Evolutionary conservation across 1,140 invertebrate genomes (phyloP).

Genomic region (Rhagoletis pomonella): DNA sequence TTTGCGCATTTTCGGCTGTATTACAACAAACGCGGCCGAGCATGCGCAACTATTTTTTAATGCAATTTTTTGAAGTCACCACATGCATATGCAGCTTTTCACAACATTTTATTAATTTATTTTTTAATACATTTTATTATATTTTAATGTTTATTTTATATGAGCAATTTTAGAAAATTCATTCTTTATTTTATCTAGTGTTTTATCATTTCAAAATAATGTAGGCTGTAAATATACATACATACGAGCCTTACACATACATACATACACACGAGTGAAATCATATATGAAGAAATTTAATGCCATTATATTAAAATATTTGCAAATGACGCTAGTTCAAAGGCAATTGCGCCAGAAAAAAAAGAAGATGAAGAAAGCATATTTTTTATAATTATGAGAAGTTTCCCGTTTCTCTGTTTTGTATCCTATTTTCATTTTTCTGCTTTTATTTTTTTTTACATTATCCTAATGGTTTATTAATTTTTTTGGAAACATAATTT

Average conservation of each 20-base stretch:
- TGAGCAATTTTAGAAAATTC: background rate
- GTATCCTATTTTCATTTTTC: too few relatives aligned
- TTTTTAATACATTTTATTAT: too few relatives aligned
- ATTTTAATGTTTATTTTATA: background rate
- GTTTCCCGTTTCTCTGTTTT: too few relatives aligned
- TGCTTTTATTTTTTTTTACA: background rate
- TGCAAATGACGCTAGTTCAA: slow-evolving; percentile 21
- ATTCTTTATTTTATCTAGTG: slow-evolving; percentile 1
- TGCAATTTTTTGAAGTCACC: too few relatives aligned
- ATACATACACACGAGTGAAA: background rate
- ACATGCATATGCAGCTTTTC: too few relatives aligned
- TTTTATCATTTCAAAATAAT: background rate
- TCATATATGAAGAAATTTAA: background rate
- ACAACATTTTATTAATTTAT: too few relatives aligned
- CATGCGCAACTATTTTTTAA: too few relatives aligned
- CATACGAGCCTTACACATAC: background rate
- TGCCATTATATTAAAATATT: background rate
- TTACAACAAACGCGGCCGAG: background rate
- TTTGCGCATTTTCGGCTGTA: background rate
- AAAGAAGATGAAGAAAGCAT: background rate
- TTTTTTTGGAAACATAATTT: background rate
- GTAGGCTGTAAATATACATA: slow-evolving; percentile 24
- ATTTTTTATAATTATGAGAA: background rate
- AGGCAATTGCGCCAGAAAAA: background rate
- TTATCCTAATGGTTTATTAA: background rate